Conservation (phyloP, 2,888 invertebrate genomes). For the Molorchus minor region DNA sequence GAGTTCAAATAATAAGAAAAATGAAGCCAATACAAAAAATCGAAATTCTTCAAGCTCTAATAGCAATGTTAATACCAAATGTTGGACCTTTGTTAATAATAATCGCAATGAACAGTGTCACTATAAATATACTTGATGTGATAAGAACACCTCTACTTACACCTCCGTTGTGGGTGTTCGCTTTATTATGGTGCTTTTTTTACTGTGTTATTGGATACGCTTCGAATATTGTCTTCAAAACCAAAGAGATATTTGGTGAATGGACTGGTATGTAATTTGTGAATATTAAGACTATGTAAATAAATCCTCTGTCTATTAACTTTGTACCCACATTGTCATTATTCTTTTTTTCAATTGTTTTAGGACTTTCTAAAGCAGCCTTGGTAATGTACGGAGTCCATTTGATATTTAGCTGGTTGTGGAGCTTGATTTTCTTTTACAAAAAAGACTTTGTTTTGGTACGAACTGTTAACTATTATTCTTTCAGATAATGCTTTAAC, state of each 20-base stretch:
- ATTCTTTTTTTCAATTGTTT: neutral
- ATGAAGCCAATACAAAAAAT: conserved; percentile 21
- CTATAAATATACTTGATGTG: neutral
- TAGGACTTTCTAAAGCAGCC: neutral
- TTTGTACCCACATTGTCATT: conserved; percentile 1
- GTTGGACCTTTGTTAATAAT: conserved; percentile 5
- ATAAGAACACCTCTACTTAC: conserved; percentile 1
- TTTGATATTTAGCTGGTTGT: neutral
- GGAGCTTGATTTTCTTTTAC: neutral
- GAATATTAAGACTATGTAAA: neutral
- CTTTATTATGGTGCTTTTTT: neutral
- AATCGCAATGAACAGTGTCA: neutral
- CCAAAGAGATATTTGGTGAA: neutral
- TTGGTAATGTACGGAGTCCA: neutral
- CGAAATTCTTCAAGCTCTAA: conserved; percentile 14
- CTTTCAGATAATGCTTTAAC: no score
- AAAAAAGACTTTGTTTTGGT: neutral
- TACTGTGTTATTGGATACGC: conserved; percentile 14
- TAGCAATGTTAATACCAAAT: conserved; percentile 21
- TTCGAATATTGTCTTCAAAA: conserved; percentile 2
- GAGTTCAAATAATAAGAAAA: no score
- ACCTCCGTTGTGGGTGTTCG: neutral
- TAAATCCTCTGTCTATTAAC: neutral
- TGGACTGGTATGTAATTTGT: neutral
- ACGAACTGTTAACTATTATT: no score